Percentiles rank a stretch among this genome's conserved stretches.
phyloP scores from a whole-genome alignment of 2,113 vertebrate species.

The human (Homo sapiens) region DNA sequence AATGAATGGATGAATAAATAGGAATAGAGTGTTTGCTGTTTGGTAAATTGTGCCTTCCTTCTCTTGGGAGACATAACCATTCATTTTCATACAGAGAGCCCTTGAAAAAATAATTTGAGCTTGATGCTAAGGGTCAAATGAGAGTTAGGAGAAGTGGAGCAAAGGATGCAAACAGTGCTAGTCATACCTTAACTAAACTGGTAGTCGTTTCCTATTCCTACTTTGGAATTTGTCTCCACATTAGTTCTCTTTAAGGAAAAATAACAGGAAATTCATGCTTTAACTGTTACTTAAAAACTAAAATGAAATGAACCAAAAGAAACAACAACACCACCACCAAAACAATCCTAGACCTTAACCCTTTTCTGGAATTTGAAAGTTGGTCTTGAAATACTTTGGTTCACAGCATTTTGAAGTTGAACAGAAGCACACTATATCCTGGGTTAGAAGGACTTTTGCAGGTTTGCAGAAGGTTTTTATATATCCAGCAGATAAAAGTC shows the following conservation, averaged over 20 bases:
- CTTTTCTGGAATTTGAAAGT: constrained; percentile 14
- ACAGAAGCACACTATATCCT: neutral
- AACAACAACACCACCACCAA: neutral
- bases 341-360: neutral
- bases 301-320: neutral
- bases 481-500: neutral
- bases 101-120: constrained; percentile 30
- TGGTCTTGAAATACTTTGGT: neutral
- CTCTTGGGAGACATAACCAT: constrained; percentile 20
- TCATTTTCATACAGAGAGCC: neutral
- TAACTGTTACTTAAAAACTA: neutral
- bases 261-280: neutral
- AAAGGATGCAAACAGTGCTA: neutral
- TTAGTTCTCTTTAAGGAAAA: neutral
- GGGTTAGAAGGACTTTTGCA: neutral
- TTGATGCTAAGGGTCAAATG: constrained; percentile 4
- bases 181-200: neutral
- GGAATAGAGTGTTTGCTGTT: constrained; percentile 24
- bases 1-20: constrained; percentile 52
- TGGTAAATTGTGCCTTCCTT: constrained; percentile 50
- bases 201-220: neutral
- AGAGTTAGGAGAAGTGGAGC: neutral
- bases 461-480: neutral
- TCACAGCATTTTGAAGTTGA: neutral
- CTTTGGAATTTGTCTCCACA: neutral